Conservation (phyloP, 2,113 vertebrate genomes). For the Andinoacara biseriatus region DNA sequence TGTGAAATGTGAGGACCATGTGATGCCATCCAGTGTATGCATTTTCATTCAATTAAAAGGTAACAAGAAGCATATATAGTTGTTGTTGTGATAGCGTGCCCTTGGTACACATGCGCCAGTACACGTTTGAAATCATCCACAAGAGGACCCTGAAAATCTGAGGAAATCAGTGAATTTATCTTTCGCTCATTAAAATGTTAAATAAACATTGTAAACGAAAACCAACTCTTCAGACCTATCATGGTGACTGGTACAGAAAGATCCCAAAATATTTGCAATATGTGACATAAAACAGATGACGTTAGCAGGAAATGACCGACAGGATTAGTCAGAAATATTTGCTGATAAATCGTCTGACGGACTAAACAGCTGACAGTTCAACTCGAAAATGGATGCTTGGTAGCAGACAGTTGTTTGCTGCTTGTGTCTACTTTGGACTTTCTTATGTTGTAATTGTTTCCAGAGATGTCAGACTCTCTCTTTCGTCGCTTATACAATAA, state of each 20-base stretch:
- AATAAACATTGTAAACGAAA: neutral
- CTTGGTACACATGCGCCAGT: neutral
- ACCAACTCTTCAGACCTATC: neutral
- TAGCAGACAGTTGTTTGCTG: neutral
- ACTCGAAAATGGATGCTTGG: neutral
- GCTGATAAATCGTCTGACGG: neutral
- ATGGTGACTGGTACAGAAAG: neutral
- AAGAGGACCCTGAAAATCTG: neutral
- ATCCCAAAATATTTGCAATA: too few species aligned
- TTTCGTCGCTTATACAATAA: neutral
- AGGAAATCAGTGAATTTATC: neutral
- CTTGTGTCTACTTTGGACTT: neutral
- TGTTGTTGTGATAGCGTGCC: neutral
- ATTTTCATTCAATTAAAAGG: too few species aligned
- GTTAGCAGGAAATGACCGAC: too few species aligned
- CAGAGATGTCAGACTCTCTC: neutral
- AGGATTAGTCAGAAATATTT: too few species aligned
- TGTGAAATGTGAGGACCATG: too few species aligned
- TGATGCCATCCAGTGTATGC: too few species aligned
- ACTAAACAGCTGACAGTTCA: neutral
- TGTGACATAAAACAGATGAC: too few species aligned
- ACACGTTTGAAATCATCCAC: neutral
- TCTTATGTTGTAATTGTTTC: neutral
- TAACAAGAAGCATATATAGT: neutral
- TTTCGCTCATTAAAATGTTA: neutral